phyloP scores from a whole-genome alignment of 2,888 invertebrate genomes.

The Drosophila meridiana region DNA sequence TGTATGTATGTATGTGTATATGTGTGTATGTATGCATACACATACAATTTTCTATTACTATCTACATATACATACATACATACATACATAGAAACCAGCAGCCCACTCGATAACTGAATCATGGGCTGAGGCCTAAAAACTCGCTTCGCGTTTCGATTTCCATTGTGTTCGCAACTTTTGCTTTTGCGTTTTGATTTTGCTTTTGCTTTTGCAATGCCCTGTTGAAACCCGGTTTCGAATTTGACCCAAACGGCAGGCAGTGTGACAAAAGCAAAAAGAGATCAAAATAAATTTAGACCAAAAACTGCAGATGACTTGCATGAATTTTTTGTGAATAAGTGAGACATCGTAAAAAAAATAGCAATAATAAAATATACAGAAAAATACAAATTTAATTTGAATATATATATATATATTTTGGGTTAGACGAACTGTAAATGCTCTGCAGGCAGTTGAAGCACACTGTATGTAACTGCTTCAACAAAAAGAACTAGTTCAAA shows the following conservation, averaged over 20 bases:
- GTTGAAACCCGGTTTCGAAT: conserved; percentile 57
- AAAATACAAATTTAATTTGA: not conserved
- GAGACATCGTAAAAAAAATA: conserved; percentile 46
- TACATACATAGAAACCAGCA: not conserved
- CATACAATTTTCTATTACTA: not conserved
- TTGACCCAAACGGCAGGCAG: conserved; percentile 42
- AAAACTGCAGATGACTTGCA: conserved; percentile 69
- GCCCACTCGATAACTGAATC: conserved; percentile 9
- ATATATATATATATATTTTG: not conserved
- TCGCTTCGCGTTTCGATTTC: conserved; percentile 46
- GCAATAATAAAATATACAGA: conserved; percentile 11
- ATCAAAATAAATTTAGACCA: conserved; percentile 58
- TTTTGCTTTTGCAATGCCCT: conserved; percentile 59
- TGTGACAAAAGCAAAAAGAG: conserved; percentile 40
- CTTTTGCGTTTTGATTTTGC: conserved; percentile 7
- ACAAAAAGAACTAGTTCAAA: not conserved
- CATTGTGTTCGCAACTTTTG: conserved; percentile 45
- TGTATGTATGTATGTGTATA: not conserved
- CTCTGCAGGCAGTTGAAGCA: not conserved
- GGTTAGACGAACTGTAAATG: not conserved
- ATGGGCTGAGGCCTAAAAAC: conserved; percentile 30
- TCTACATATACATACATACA: not conserved
- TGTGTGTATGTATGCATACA: not conserved
- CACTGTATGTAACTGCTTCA: not conserved
- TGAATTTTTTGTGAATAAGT: conserved; percentile 53